These are phyloP conservation scores for Synergus laeviventris DNA, from an alignment of 2,888 invertebrate genomes.

Conservation along the genomic window DNA sequence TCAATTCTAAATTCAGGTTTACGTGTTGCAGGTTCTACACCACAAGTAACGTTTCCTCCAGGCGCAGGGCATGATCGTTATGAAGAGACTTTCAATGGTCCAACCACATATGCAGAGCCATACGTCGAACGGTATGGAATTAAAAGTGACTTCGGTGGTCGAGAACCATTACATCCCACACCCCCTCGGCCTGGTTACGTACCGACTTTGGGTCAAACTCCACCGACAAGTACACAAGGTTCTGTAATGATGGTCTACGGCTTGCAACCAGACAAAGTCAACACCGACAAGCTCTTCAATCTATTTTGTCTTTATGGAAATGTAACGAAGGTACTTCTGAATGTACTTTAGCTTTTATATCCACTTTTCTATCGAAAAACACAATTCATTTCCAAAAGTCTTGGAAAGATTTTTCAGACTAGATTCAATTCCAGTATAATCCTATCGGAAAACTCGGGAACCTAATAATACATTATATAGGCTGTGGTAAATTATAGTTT, in stretches of 20 bases:
- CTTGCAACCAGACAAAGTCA: slow-evolving; percentile 93
- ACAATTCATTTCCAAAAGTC: neutral
- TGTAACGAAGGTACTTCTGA: slow-evolving; percentile 87
- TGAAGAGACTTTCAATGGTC: slow-evolving; percentile 74
- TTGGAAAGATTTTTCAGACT: neutral
- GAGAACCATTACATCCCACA: slow-evolving; percentile 73
- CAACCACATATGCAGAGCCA: slow-evolving; percentile 72
- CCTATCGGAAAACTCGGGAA: too few relatives aligned
- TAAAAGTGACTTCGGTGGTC: slow-evolving; percentile 71
- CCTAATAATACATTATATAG: too few relatives aligned
- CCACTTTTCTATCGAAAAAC: neutral
- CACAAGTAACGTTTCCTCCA: slow-evolving; percentile 70
- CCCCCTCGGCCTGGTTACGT: slow-evolving; percentile 74
- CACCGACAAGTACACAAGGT: slow-evolving; percentile 80
- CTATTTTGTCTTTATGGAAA: slow-evolving; percentile 99
- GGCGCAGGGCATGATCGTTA: slow-evolving; percentile 73
- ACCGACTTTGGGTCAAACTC: slow-evolving; percentile 72
- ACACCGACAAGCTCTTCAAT: slow-evolving; percentile 97
- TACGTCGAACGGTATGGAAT: slow-evolving; percentile 74
- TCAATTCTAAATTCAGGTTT: slow-evolving; percentile 36
- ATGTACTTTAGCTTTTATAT: neutral
- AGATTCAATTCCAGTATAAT: neutral
- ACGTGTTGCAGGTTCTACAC: slow-evolving; percentile 67
- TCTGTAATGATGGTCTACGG: slow-evolving; percentile 99
- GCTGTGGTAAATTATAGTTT: too few relatives aligned